Evolutionary conservation across 2,113 vertebrate species (phyloP).

Genomic region (Phyllostomus hastatus): DNA sequence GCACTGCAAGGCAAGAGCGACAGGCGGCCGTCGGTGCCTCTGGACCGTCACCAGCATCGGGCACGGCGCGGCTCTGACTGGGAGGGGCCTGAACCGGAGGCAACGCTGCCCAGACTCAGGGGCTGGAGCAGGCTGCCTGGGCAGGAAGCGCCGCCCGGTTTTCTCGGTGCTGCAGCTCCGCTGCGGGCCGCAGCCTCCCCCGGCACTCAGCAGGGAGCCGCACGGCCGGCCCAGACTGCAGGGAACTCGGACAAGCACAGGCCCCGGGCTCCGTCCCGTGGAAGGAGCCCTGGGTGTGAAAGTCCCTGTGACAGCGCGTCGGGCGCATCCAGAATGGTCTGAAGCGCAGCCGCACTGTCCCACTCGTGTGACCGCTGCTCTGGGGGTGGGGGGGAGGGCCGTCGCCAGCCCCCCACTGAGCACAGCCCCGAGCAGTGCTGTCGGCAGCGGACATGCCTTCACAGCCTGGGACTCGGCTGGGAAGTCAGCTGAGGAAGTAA

Average conservation of each 20-base stretch:
- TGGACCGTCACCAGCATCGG: rapidly evolving
- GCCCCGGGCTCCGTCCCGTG: rapidly evolving
- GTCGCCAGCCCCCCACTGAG: rapidly evolving
- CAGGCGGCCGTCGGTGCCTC: neutral
- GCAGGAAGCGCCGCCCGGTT: neutral
- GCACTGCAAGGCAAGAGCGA: slow-evolving; percentile 83
- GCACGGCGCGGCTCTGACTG: rapidly evolving
- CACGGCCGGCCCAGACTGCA: rapidly evolving
- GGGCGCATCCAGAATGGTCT: too few species aligned
- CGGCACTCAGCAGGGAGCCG: rapidly evolving
- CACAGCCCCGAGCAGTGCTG: neutral
- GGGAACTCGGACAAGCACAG: rapidly evolving
- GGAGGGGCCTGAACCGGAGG: neutral
- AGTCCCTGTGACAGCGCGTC: rapidly evolving
- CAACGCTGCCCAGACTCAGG: neutral
- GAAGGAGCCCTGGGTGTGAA: rapidly evolving
- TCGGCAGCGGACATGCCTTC: neutral
- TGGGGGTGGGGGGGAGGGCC: too few species aligned
- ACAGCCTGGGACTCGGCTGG: rapidly evolving
- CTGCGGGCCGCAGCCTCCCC: rapidly evolving
- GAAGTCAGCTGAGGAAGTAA: rapidly evolving
- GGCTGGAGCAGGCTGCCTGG: rapidly evolving
- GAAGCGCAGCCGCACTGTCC: neutral
- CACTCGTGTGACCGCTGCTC: neutral
- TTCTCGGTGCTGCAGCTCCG: neutral